Percentiles rank a stretch among this genome's conserved stretches.
phyloP scores from a whole-genome alignment of 2,797 vertebrate species.

The Micropoecilia bifurca region DNA sequence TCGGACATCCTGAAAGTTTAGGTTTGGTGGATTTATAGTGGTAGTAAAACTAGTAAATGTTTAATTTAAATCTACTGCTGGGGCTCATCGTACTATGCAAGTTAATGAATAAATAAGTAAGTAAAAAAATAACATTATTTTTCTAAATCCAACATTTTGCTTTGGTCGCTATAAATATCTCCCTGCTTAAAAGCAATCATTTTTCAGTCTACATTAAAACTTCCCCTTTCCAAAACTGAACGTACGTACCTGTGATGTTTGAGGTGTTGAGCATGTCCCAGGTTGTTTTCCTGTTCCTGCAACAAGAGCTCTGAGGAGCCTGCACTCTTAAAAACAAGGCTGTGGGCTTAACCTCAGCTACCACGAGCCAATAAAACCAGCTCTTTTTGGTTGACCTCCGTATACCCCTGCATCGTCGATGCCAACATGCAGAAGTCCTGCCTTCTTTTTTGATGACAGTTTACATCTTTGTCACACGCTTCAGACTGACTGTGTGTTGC shows the following conservation, averaged over 20 bases:
- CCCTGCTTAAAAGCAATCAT: neutral
- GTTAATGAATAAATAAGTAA: neutral
- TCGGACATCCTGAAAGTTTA: neutral
- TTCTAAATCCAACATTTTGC: neutral
- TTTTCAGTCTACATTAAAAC: neutral
- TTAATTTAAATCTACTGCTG: no score
- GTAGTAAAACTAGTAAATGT: neutral
- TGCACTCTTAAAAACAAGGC: conserved; percentile 23
- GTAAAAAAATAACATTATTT: neutral
- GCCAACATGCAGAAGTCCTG: neutral
- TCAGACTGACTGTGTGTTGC: neutral
- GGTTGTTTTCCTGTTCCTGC: neutral
- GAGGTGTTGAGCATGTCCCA: conserved; percentile 28
- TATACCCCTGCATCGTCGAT: conserved; percentile 1
- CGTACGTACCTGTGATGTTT: conserved; percentile 62
- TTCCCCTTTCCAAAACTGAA: neutral
- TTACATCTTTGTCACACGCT: neutral
- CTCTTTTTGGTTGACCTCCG: conserved; percentile 40
- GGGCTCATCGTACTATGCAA: neutral
- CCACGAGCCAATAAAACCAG: conserved; percentile 46
- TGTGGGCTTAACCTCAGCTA: conserved; percentile 4
- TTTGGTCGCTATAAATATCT: neutral
- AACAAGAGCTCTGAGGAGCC: conserved; percentile 3
- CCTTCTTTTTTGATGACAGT: neutral
- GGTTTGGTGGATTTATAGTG: no score